Percentiles rank a stretch among this genome's conserved stretches.
phyloP scores from a whole-genome alignment of 2,113 vertebrate species.

The Chlamydotis undulata region DNA sequence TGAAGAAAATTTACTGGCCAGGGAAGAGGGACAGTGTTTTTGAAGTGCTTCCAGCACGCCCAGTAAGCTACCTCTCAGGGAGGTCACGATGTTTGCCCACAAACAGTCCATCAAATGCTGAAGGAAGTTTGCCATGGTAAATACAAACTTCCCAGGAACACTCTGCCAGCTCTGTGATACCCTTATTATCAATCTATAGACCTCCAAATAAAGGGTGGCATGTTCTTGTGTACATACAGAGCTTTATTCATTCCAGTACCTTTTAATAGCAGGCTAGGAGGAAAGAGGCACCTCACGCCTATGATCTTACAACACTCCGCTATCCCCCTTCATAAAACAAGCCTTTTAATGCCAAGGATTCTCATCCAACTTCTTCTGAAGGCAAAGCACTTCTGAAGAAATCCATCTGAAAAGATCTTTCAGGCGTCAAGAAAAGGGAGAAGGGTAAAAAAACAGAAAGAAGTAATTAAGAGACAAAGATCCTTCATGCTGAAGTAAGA shows the following conservation, averaged over 20 bases:
- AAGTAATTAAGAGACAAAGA: not conserved
- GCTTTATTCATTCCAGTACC: not conserved
- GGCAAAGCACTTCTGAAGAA: not conserved
- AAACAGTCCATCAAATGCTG: not conserved
- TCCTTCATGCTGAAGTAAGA: not conserved
- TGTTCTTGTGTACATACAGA: not conserved
- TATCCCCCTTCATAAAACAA: not conserved
- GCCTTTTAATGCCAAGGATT: not conserved
- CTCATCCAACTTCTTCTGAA: not conserved
- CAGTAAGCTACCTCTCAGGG: not conserved
- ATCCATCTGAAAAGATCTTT: not conserved
- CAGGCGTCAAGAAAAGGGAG: not conserved
- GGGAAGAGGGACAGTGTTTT: not conserved
- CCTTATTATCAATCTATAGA: not conserved
- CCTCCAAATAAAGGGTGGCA: not conserved
- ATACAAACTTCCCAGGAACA: not conserved
- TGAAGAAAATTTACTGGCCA: not conserved
- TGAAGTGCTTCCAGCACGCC: conserved; percentile 1
- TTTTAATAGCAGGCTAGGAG: not conserved
- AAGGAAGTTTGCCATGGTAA: not conserved
- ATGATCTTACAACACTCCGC: not conserved
- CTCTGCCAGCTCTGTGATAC: not conserved
- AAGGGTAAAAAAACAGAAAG: not conserved
- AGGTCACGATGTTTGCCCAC: not conserved
- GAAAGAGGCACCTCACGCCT: not conserved